Conservation (phyloP, 2,888 invertebrate genomes). For the Incurvaria masculella region DNA sequence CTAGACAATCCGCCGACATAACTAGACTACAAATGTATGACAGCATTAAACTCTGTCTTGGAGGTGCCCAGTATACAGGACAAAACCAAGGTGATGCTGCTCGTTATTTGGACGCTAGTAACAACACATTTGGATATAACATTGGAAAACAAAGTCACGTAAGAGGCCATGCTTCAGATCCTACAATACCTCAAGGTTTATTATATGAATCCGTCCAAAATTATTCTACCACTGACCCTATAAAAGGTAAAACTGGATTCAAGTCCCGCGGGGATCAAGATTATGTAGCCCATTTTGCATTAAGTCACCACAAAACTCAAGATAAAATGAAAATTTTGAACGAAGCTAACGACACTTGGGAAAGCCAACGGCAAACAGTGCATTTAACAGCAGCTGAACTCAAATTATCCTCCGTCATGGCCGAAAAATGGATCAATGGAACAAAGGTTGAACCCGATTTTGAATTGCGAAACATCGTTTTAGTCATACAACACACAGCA, state of each 20-base stretch:
- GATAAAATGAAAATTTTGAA: neutral
- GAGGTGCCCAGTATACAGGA: neutral
- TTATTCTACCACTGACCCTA: neutral
- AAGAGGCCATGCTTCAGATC: neutral
- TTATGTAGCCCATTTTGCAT: neutral
- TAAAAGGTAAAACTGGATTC: neutral
- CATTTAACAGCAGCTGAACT: neutral
- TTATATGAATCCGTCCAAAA: neutral
- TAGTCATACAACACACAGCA: neutral
- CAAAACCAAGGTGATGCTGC: neutral
- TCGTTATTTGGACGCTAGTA: neutral
- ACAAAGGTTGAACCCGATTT: neutral
- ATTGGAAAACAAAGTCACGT: neutral
- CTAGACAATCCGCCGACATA: constrained; percentile 3
- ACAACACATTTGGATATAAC: neutral
- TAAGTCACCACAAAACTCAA: neutral
- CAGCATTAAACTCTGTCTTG: neutral
- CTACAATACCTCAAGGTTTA: neutral
- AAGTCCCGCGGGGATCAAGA: neutral
- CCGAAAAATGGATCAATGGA: neutral
- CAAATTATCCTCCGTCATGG: neutral
- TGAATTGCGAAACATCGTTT: neutral
- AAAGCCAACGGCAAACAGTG: neutral
- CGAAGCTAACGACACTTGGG: neutral
- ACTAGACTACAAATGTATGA: constrained; percentile 2